Percentiles rank a stretch among this genome's conserved stretches.
These are phyloP conservation scores for Trididemnum clinides DNA, from an alignment of 23 tunicate genomes.

Conservation along the genomic window DNA sequence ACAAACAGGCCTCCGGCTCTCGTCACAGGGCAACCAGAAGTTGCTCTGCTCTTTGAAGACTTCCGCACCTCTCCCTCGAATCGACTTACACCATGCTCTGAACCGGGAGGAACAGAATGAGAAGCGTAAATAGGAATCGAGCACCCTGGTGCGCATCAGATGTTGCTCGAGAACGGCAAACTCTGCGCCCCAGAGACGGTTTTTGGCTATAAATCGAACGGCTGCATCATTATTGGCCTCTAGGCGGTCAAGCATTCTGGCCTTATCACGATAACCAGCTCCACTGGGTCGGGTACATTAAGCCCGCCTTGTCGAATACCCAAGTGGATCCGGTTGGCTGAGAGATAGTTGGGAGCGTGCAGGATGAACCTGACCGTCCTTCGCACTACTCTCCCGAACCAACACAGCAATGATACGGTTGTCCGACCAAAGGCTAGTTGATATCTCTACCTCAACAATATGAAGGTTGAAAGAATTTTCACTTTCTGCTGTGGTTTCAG, in stretches of 20 bases:
- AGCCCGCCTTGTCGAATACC: conserved; percentile 2
- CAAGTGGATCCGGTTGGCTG: conserved; percentile 2
- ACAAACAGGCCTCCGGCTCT: too few relatives aligned
- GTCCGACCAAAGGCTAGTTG: background rate
- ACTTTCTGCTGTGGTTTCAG: background rate
- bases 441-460: background rate
- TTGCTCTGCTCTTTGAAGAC: too few relatives aligned
- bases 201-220: background rate
- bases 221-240: background rate
- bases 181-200: background rate
- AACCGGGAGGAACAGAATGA: too few relatives aligned
- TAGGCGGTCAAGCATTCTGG: background rate
- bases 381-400: too few relatives aligned
- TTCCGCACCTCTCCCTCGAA: too few relatives aligned
- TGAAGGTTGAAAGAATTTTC: background rate
- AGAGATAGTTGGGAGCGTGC: conserved; percentile 13
- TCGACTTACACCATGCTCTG: too few relatives aligned
- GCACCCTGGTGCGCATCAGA: too few relatives aligned
- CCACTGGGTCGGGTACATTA: background rate
- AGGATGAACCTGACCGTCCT: too few relatives aligned
- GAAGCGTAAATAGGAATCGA: too few relatives aligned
- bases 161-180: background rate
- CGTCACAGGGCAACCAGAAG: too few relatives aligned
- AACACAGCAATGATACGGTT: too few relatives aligned
- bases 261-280: too few relatives aligned